Base-by-base conservation (phyloP, 2,888 invertebrate genomes). In the Eretmocerus hayati region DNA sequence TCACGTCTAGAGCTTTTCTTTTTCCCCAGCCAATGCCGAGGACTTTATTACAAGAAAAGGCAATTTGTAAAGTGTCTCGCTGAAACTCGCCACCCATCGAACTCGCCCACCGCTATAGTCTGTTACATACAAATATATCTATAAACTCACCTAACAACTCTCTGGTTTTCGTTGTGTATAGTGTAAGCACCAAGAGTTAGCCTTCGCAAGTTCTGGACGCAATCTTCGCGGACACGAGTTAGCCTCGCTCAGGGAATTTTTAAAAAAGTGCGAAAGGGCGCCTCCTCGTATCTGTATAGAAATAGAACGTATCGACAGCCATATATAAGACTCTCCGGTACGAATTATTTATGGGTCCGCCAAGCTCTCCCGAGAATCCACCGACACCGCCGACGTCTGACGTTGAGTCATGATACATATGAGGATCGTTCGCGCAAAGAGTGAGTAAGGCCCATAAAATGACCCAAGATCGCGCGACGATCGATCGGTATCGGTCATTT, bases 11-110 rank as follows among this genome's bases (percentile, higher is more conserved):
- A 18, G 20, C 26, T 30, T 18, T 16, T 43, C 36, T 38, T 39
- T 21, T 35, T 32, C 43, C 38, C 36, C 15, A 6, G 15, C 16
- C 33, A 38, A 39, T 36, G 30, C 43, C 49, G 49, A 49, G 41
- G 53, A 53, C 53, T 53, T 53, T 53, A 53, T 53, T 53, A 53
- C 48, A 44, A 49, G 52, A 53, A 44, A 44, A 41, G 47, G 43
- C 44, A 41, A 53, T 50, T 50, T 53, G 53, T 49, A 41, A 53
- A 46, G 37, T 52, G 49, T 46, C 46, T 39, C 30, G 20, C n/a
- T 16, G 23, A 19, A 31, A 39, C 41, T 41, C 37, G 44, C 44
- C 46, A 48, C 44, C 48, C 48, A 48, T 48, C 48, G 52, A 48
- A 47, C 47, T 47, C 47, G 50, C 50, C 53, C 47, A 43, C 40